phyloP scores from a whole-genome alignment of 2,113 vertebrate species.

The Aplodontia rufa region DNA sequence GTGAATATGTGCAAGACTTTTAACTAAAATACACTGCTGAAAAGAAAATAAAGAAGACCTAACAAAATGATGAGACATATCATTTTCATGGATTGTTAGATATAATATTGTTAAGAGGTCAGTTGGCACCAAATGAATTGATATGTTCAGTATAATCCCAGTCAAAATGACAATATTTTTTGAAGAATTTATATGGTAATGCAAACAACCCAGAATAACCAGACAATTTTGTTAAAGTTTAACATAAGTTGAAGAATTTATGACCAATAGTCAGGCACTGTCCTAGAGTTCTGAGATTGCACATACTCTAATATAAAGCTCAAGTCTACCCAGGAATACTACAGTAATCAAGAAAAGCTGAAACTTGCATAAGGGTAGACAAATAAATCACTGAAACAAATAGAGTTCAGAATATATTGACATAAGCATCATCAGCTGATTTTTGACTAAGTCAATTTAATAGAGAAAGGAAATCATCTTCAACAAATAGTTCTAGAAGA shows the following conservation, averaged over 20 bases:
- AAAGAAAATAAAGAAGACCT: neutral
- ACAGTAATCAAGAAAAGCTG: constrained; percentile 6
- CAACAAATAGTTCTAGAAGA: neutral
- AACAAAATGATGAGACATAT: neutral
- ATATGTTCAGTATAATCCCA: neutral
- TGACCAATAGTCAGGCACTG: neutral
- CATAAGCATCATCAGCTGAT: neutral
- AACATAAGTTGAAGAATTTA: neutral
- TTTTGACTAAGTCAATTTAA: constrained; percentile 8
- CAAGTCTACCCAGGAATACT: neutral
- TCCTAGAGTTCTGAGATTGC: constrained; percentile 38
- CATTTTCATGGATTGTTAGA: neutral
- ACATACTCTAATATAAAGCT: constrained; percentile 46
- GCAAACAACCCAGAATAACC: neutral
- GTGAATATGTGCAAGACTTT: neutral
- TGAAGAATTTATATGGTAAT: constrained; percentile 9
- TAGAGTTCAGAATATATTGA: neutral
- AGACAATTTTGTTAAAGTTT: neutral
- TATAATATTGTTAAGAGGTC: neutral
- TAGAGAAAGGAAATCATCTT: neutral
- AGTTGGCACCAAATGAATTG: neutral
- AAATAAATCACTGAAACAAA: neutral
- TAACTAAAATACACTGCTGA: neutral
- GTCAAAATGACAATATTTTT: constrained; percentile 1
- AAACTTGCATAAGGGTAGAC: neutral